These are phyloP conservation scores for Leucophenga varia DNA, from an alignment of 1,140 invertebrate genomes.

Conservation along the genomic window DNA sequence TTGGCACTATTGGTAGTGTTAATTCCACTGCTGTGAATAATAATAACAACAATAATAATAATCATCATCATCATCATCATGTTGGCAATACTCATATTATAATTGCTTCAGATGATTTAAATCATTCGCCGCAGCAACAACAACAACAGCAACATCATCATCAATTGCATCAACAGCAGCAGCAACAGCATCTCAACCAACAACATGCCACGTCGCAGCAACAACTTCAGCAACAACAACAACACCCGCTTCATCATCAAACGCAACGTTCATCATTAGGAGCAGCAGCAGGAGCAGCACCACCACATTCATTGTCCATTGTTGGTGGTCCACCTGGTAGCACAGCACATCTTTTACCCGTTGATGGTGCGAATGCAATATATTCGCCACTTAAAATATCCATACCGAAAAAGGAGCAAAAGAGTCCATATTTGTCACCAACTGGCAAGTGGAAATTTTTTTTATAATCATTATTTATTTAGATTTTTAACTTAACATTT, in stretches of 20 bases:
- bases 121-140: constrained; percentile 31
- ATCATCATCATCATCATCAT: constrained; percentile 51
- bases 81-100: constrained; percentile 24
- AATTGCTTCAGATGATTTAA: constrained; percentile 22
- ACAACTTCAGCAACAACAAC: constrained; percentile 52
- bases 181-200: constrained; percentile 21
- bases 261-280: constrained; percentile 11
- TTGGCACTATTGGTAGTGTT: constrained; percentile 1
- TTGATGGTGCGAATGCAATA: constrained; percentile 36
- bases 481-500: too few species aligned
- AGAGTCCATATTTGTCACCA: constrained; percentile 87
- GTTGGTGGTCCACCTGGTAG: not conserved
- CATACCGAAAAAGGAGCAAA: constrained; percentile 57
- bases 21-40: constrained; percentile 20
- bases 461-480: constrained; percentile 3
- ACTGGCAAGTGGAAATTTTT: constrained; percentile 46
- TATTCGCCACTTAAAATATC: constrained; percentile 55
- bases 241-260: constrained; percentile 11
- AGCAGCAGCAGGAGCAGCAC: constrained; percentile 16
- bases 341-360: constrained; percentile 24
- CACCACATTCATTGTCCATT: not conserved
- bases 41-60: constrained; percentile 11
- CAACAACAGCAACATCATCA: constrained; percentile 20
- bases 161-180: constrained; percentile 23
- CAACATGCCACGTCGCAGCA: too few species aligned